A percentile compares a stretch with the other conserved stretches of the same genome.
Evolutionary conservation across 2,888 invertebrate species (phyloP).

Genomic region (Cataglyphis albicans): DNA sequence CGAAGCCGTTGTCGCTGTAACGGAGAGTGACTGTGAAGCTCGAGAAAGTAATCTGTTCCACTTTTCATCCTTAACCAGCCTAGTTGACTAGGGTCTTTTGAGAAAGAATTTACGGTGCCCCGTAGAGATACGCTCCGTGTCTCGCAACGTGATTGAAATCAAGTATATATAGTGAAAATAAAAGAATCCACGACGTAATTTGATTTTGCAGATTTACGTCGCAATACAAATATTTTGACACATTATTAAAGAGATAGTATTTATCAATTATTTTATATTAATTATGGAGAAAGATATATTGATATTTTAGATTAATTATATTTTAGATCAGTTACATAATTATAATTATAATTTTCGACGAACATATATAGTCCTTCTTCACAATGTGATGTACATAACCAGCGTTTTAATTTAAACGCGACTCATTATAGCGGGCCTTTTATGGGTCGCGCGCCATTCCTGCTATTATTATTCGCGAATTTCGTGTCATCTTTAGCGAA

Average conservation of each 20-base stretch:
- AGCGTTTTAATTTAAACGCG: constrained; percentile 43
- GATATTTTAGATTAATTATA: background rate
- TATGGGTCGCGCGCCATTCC: constrained; percentile 19
- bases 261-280: background rate
- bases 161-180: background rate
- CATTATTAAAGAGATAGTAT: background rate
- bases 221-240: background rate
- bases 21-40: constrained; percentile 40
- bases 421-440: background rate
- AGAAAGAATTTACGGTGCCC: constrained; percentile 34
- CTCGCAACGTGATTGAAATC: constrained; percentile 46
- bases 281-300: background rate
- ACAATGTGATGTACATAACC: constrained; percentile 26
- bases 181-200: background rate
- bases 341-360: constrained; percentile 3
- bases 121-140: constrained; percentile 10
- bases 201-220: background rate
- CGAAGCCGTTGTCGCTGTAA: constrained; percentile 25
- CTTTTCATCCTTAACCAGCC: constrained; percentile 61
- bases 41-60: constrained; percentile 61
- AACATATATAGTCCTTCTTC: background rate
- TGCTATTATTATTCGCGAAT: constrained; percentile 61
- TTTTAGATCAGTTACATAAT: background rate
- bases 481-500: constrained; percentile 55
- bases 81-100: constrained; percentile 37